Evolutionary conservation across 1,140 invertebrate species (phyloP), one percentile per base, ranked within the genome.

Genomic region (Danaus melanippus): DNA sequence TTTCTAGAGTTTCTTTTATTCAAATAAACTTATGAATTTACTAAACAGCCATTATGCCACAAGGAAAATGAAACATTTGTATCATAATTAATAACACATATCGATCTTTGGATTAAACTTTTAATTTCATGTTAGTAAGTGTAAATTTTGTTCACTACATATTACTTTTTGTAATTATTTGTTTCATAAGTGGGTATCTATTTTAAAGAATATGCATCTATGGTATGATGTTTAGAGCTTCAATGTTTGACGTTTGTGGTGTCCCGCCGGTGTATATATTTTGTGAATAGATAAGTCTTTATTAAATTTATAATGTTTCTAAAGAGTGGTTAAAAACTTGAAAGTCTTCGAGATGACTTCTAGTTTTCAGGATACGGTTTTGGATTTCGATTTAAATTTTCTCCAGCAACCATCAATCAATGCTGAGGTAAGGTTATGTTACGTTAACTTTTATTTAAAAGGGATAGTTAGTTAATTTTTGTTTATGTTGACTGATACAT

Each of bases 321-420:
- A 45, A 32, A 32, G 21, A 32, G 2, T 7, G 21, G 21, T 32
- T 32, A 32, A 32, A 32, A 32, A 32, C 21, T 32, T 32, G 21
- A 32, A 32, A 32, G 21, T 32, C 21, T 43, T 48, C 10, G 72
- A 32, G 49, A 83, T 83, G 79, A 53, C 60, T 52, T 61, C 69
- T 41, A 44, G 58, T 15, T 68, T 54, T 54, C 71, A 74, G 11
- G 71, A 83, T 8, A 59, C 68, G 21, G 53, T 75, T 40, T 56
- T 70, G 11, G 65, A 78, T 57, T 82, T 82, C 69, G 76, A 82
- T 57, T 56, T 82, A 15, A 69, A 73, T 54, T 74, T 68, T 53
- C 50, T 82, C 9, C 66, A 68, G 8, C 62, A 64, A 53, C 52
- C 62, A 39, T 42, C 67, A 17, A 48, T 56, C 41, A 71, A 65